Evolutionary conservation across 2,888 invertebrate genomes (phyloP).

Genomic region (Cloeon dipterum): DNA sequence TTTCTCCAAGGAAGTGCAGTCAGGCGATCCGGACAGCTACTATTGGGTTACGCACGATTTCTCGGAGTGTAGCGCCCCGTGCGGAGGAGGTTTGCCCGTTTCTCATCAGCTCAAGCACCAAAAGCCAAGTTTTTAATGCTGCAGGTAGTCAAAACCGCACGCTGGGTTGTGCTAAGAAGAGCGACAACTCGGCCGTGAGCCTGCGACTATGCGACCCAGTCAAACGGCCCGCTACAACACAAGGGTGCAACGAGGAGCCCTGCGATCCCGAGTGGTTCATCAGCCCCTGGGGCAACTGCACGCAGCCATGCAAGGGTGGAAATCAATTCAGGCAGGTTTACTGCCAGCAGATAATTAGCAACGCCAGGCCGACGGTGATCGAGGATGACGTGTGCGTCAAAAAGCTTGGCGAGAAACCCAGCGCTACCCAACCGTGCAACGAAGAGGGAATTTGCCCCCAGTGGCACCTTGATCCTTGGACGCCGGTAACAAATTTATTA

Average conservation of each 20-base stretch:
- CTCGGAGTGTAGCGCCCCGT: constrained; percentile 58
- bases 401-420: constrained; percentile 41
- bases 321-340: constrained; percentile 33
- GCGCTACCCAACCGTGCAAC: constrained; percentile 47
- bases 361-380: constrained; percentile 45
- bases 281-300: constrained; percentile 61
- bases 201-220: constrained; percentile 55
- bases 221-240: constrained; percentile 42
- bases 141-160: constrained; percentile 49
- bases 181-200: constrained; percentile 45
- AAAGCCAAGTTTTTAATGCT: no score
- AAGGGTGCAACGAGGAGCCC: constrained; percentile 47
- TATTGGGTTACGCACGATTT: constrained; percentile 63
- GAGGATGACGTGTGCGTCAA: constrained; percentile 51
- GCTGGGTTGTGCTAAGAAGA: constrained; percentile 57
- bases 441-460: constrained; percentile 53
- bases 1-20: constrained; percentile 45
- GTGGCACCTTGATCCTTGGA: constrained; percentile 81
- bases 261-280: constrained; percentile 65
- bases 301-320: constrained; percentile 53
- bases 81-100: constrained; percentile 79
- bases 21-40: constrained; percentile 45
- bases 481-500: constrained; percentile 37
- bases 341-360: constrained; percentile 56
- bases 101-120: no score